phyloP scores from a whole-genome alignment of 2,113 vertebrate genomes.

The Rynchops niger region DNA sequence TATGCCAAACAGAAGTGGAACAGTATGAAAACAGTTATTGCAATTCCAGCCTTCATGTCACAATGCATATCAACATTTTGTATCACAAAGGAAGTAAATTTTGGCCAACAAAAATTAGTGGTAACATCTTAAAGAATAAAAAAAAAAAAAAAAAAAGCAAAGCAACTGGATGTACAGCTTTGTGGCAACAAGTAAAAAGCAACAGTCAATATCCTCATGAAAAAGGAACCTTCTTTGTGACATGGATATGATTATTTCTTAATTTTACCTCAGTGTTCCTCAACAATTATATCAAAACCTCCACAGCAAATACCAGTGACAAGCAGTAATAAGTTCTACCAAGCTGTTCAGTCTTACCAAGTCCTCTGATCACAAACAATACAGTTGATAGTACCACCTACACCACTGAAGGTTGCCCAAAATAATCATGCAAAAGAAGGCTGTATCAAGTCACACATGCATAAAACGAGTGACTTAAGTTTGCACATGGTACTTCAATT shows the following conservation, averaged over 20 bases:
- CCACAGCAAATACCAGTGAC: background rate
- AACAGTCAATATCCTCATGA: background rate
- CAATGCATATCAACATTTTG: background rate
- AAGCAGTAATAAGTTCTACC: background rate
- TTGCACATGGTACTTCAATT: background rate
- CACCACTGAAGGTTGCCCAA: background rate
- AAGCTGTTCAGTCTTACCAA: background rate
- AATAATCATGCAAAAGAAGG: background rate
- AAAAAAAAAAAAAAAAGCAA: background rate
- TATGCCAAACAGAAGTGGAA: background rate
- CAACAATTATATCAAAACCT: background rate
- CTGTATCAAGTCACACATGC: accelerated
- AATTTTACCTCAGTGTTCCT: background rate
- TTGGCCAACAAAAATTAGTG: background rate
- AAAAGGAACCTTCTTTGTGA: background rate
- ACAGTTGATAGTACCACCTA: background rate
- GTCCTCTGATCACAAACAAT: background rate
- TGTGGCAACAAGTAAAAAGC: background rate
- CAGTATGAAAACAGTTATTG: accelerated
- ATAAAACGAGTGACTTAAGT: background rate
- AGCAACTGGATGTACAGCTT: background rate
- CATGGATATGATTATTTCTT: background rate
- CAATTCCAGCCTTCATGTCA: background rate
- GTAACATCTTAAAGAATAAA: background rate
- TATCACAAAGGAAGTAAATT: background rate